Evolutionary conservation across 2,888 invertebrate species (phyloP).

Genomic region (Limnephilus lunatus): DNA sequence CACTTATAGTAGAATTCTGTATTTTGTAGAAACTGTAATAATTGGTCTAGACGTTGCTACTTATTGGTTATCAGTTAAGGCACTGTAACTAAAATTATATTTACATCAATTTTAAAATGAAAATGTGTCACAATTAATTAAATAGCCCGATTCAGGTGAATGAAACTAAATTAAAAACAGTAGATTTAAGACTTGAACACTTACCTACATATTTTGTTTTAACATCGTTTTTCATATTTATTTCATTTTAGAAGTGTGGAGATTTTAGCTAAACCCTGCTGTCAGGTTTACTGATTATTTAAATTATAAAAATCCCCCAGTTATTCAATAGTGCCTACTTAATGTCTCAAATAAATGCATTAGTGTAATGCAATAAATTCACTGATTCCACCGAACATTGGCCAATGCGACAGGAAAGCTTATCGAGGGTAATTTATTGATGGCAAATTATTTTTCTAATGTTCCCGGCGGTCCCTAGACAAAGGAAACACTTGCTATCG

Average conservation of each 20-base stretch:
- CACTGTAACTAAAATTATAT: no score
- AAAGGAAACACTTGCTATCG: constrained; percentile 31
- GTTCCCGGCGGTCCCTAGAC: constrained; percentile 19
- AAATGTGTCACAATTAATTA: no score
- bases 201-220: no score
- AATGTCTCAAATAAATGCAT: background rate
- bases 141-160: no score
- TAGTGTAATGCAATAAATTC: constrained; percentile 38
- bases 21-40: no score
- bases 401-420: background rate
- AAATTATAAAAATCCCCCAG: background rate
- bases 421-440: constrained; percentile 24
- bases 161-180: no score
- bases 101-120: no score
- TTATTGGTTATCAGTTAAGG: no score
- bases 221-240: no score
- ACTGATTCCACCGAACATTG: background rate
- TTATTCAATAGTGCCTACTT: background rate
- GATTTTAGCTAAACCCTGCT: background rate
- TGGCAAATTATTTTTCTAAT: background rate
- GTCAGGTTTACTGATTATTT: background rate
- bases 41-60: no score
- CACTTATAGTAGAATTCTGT: no score
- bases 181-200: no score
- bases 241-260: background rate